Percentiles rank a stretch among this genome's conserved stretches.
Conservation (phyloP, 2,797 vertebrate species). For the Geotrypetes seraphini region DNA sequence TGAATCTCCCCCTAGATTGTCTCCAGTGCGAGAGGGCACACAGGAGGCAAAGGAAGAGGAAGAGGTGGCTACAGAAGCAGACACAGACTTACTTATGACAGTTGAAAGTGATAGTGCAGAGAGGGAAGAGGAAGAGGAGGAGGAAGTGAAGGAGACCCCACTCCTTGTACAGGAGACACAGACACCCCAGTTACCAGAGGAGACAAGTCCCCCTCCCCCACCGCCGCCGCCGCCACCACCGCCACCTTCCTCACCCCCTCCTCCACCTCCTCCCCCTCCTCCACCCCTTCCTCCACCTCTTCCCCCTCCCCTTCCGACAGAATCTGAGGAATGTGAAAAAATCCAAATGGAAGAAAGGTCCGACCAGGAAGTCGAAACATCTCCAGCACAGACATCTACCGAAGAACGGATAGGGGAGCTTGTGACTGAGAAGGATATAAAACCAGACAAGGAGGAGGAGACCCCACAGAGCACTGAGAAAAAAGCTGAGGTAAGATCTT, state of each 20-base stretch:
- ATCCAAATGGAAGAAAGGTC: too few species aligned
- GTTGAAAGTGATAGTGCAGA: not conserved
- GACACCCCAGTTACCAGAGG: constrained; percentile 3
- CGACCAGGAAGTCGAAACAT: too few species aligned
- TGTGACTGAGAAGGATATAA: too few species aligned
- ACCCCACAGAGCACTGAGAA: too few species aligned
- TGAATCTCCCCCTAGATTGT: too few species aligned
- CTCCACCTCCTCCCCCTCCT: constrained; percentile 4
- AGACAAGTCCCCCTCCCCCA: not conserved
- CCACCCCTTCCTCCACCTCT: constrained; percentile 3
- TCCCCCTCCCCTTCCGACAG: not conserved
- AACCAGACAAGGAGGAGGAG: too few species aligned
- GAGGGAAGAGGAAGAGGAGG: not conserved
- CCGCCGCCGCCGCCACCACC: not conserved
- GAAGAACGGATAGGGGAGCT: too few species aligned
- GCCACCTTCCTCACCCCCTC: not conserved
- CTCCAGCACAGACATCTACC: too few species aligned
- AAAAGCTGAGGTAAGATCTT: too few species aligned
- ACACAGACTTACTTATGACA: not conserved
- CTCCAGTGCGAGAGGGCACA: constrained; percentile 6
- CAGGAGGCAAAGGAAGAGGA: constrained; percentile 29
- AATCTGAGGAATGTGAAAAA: too few species aligned
- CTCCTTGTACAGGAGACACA: too few species aligned
- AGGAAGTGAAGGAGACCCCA: too few species aligned
- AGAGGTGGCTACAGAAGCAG: not conserved